Evolutionary conservation across 2,797 vertebrate genomes (phyloP).

Genomic region (Sebastes hubbsi): DNA sequence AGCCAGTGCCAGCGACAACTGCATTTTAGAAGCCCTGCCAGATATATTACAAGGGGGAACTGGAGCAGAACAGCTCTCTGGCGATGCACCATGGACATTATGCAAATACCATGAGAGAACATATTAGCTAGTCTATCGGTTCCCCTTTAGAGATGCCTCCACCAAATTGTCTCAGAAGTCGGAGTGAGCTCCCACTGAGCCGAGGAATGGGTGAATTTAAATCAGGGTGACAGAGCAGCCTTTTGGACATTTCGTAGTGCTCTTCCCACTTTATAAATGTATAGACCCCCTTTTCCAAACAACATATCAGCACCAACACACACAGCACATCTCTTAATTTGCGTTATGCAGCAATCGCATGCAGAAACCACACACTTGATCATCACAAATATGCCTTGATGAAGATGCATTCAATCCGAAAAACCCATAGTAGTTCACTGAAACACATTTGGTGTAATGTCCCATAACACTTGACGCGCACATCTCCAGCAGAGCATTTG

Average conservation of each 20-base stretch:
- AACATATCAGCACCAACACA: slow-evolving; percentile 22
- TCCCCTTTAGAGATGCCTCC: slow-evolving; percentile 76
- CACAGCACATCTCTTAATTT: slow-evolving; percentile 31
- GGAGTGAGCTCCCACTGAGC: slow-evolving; percentile 77
- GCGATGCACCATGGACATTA: slow-evolving; percentile 82
- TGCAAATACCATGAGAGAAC: slow-evolving; percentile 83
- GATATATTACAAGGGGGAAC: slow-evolving; percentile 83
- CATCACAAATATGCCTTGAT: slow-evolving; percentile 51
- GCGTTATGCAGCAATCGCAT: slow-evolving; percentile 25
- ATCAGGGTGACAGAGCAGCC: slow-evolving; percentile 69
- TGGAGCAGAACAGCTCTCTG: slow-evolving; percentile 84
- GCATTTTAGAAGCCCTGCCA: slow-evolving; percentile 82
- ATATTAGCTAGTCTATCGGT: slow-evolving; percentile 83
- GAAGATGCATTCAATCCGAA: slow-evolving; percentile 61
- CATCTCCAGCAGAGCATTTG: slow-evolving; percentile 61
- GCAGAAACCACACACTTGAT: slow-evolving; percentile 37
- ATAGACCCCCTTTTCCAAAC: slow-evolving; percentile 19
- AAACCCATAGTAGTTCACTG: slow-evolving; percentile 52
- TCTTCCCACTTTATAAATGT: slow-evolving; percentile 40
- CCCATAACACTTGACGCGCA: slow-evolving; percentile 69
- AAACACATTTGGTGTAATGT: slow-evolving; percentile 66
- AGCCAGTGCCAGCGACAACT: slow-evolving; percentile 77
- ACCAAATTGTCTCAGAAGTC: slow-evolving; percentile 82
- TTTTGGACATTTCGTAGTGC: slow-evolving; percentile 55
- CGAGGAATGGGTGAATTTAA: slow-evolving; percentile 74